Evolutionary conservation across 2,113 vertebrate species (phyloP), one percentile per base, ranked within the genome.

Genomic region (Neodontobutis hainanensis): DNA sequence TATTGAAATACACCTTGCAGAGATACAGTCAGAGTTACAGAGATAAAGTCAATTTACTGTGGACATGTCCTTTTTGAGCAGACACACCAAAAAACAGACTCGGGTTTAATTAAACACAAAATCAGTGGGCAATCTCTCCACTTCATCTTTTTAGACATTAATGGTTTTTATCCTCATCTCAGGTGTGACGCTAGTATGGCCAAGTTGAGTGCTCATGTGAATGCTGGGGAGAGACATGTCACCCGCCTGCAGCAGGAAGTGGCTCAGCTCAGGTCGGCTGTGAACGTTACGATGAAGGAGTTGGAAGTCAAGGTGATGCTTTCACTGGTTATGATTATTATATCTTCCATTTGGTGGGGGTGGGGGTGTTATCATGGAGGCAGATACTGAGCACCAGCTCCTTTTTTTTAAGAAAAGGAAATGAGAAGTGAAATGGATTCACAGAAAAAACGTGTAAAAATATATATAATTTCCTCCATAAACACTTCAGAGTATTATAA

Each of bases 141-240:
- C 15, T 36, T 32, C 12, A 46, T n/a, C 35, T 35, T 7, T 19
- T 71, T 56, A 48, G 34, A 4, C 35, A 58, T 69, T 45, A 40
- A 65, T 5, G 11, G 14, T 15, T 63, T 12, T 27, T 50, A 52
- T 55, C 46, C 55, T 81, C 68, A 61, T 58, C 12, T 58, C 87
- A 96, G 94, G 74, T 96, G 95, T 49, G 94, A 96, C 76, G 93
- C 93, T 44, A 93, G 89, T 75, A 94, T 95, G 1, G 65, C 89
- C 10, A 93, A 92, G 77, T 90, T 96, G 51, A 92, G 93, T 0
- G 85, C 82, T 61, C 92, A 93, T 32, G 70, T 94, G 62, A 82
- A 76, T 10, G 42, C 75, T 12, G 84, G 88, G 73, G 90, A 78
- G n/a, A 75, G 36, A 0, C 88, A 92, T 63, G 80, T 91, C 48